Conservation (phyloP, 92 coral and sea anemone genomes). For the Bergia puertoricense region DNA sequence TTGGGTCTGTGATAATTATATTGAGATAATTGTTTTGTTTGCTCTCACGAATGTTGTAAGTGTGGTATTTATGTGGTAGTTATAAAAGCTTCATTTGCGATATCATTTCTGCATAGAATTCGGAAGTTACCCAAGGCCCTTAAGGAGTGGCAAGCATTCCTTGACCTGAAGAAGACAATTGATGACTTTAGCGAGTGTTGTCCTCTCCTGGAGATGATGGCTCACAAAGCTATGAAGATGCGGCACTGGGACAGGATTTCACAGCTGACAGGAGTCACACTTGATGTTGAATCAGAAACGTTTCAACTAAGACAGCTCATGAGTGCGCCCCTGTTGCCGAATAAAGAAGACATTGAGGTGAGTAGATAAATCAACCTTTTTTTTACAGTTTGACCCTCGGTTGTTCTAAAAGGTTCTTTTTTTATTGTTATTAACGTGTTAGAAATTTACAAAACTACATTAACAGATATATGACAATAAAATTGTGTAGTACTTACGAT, state of each 20-base stretch:
- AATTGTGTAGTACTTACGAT: too few species aligned
- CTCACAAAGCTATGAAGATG: constrained; percentile 96
- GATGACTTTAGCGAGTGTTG: constrained; percentile 99
- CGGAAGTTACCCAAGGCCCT: constrained; percentile 97
- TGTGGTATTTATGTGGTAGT: not conserved
- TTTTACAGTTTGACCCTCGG: too few species aligned
- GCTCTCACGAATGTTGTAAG: not conserved
- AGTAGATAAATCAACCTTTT: not conserved
- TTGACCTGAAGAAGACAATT: constrained; percentile 96
- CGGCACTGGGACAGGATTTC: constrained; percentile 99
- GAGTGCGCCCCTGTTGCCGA: constrained; percentile 96
- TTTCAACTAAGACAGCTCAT: constrained; percentile 93
- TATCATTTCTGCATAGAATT: constrained; percentile 60
- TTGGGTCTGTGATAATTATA: too few species aligned
- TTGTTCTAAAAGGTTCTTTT: too few species aligned
- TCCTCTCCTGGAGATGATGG: constrained; percentile 99
- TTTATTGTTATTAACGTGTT: too few species aligned
- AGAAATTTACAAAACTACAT: too few species aligned
- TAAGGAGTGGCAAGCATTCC: constrained; percentile 99
- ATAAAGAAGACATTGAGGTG: constrained; percentile 99
- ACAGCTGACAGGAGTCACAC: constrained; percentile 73
- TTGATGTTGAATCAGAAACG: constrained; percentile 97
- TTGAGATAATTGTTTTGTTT: not conserved
- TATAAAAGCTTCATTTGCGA: not conserved
- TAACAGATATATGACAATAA: too few species aligned